Conservation (phyloP, 1,140 invertebrate species). For the Heliconius himera region DNA sequence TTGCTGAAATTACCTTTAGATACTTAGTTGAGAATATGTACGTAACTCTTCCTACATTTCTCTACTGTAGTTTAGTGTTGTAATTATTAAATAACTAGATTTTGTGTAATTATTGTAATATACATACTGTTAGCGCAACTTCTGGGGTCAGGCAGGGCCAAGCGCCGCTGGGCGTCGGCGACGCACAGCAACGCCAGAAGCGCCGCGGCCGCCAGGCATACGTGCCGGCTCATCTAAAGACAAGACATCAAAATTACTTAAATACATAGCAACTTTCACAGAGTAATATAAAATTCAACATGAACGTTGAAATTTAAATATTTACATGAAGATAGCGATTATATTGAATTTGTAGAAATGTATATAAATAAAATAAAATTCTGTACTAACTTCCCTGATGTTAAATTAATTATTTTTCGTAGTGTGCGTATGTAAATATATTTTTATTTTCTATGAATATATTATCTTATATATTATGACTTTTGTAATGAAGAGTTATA, state of each 20-base stretch:
- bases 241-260: slow-evolving; percentile 22
- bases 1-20: background rate
- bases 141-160: slow-evolving; percentile 92
- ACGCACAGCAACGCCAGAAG: slow-evolving; percentile 86
- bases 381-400: too few relatives aligned
- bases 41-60: background rate
- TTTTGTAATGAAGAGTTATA: too few relatives aligned
- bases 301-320: background rate
- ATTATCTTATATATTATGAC: too few relatives aligned
- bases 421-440: too few relatives aligned
- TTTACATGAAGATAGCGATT: too few relatives aligned
- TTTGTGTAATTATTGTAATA: slow-evolving; percentile 29
- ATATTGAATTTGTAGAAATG: too few relatives aligned
- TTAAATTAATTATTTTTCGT: too few relatives aligned
- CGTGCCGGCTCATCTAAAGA: slow-evolving; percentile 72
- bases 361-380: too few relatives aligned
- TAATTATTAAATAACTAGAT: background rate
- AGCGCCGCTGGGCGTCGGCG: slow-evolving; percentile 89
- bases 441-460: too few relatives aligned
- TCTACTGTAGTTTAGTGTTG: background rate
- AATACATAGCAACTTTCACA: background rate
- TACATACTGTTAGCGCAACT: slow-evolving; percentile 93
- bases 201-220: slow-evolving; percentile 67
- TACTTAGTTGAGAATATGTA: background rate
- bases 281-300: background rate